These are phyloP conservation scores for Haplotaxodon microlepis DNA, from an alignment of 2,113 vertebrate genomes.

Conservation along the genomic window DNA sequence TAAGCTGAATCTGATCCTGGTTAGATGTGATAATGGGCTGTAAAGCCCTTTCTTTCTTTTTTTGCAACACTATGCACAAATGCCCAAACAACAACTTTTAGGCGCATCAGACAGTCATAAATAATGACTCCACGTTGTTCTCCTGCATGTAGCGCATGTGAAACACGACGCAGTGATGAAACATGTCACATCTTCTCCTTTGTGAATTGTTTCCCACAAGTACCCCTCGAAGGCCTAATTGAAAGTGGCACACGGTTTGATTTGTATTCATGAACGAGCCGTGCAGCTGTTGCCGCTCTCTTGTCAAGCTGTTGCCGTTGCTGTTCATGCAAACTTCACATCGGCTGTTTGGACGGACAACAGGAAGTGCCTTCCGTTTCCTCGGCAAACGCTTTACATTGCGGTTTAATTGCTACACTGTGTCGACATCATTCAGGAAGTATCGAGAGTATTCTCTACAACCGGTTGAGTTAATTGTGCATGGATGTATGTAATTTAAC, in stretches of 20 bases:
- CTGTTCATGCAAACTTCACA: neutral
- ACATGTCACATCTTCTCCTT: neutral
- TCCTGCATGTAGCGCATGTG: neutral
- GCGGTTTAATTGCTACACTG: neutral
- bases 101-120: neutral
- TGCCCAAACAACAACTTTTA: neutral
- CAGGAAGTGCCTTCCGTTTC: neutral
- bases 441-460: neutral
- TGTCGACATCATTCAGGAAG: neutral
- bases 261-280: slow-evolving; percentile 15
- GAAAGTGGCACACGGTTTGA: neutral
- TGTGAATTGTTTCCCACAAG: neutral
- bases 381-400: neutral
- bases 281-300: neutral
- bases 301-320: neutral
- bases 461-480: neutral
- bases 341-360: neutral
- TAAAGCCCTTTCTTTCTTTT: neutral
- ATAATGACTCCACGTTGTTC: neutral
- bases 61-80: neutral
- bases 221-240: neutral
- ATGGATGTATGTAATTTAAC: neutral
- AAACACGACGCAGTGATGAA: neutral
- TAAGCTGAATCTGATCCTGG: slow-evolving; percentile 5
- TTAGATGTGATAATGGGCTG: neutral